phyloP scores from a whole-genome alignment of 2,113 vertebrate species.

The Salvelinus sp. region DNA sequence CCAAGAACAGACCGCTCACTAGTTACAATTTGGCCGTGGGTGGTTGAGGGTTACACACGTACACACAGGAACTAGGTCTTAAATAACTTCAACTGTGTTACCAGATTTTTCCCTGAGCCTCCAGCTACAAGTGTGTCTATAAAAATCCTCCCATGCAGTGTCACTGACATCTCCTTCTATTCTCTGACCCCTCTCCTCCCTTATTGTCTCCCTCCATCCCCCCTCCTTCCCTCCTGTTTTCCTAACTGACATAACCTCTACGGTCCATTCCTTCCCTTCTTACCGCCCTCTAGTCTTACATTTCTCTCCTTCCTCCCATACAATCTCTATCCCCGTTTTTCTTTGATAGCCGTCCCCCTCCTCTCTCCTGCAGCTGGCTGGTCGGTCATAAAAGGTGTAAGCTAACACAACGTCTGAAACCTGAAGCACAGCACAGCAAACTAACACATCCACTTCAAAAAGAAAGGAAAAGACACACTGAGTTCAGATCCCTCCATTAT shows the following conservation, averaged over 20 bases:
- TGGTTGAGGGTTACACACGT: constrained; percentile 25
- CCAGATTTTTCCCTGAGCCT: constrained; percentile 62
- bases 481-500: no score
- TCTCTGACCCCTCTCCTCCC: not conserved
- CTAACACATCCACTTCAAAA: not conserved
- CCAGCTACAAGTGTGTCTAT: constrained; percentile 39
- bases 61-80: constrained; percentile 29
- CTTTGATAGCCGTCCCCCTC: no score
- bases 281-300: constrained; percentile 20
- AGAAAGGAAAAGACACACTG: no score
- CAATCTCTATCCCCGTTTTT: not conserved
- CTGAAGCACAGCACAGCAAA: not conserved
- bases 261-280: constrained; percentile 30
- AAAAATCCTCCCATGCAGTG: not conserved
- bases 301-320: not conserved
- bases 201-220: not conserved
- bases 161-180: not conserved
- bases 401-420: no score
- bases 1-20: constrained; percentile 50
- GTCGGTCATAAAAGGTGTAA: not conserved
- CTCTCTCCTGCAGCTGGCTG: not conserved
- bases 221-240: constrained; percentile 23
- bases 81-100: constrained; percentile 57
- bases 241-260: not conserved
- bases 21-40: constrained; percentile 43